Conservation (phyloP, 1,140 invertebrate genomes). For the Trachymyrmex septentrionalis region DNA sequence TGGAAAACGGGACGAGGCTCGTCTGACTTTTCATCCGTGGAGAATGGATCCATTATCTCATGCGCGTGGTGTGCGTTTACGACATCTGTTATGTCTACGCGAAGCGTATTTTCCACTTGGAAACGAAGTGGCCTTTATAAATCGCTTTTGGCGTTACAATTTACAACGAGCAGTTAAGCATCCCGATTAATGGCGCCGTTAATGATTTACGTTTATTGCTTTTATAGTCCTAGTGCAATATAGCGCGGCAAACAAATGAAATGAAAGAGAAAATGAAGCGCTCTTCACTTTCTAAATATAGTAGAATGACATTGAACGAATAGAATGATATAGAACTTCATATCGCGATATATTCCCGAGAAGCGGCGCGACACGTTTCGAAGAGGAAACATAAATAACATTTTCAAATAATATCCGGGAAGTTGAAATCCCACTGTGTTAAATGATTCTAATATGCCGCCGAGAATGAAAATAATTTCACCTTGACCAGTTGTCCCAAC, state of each 20-base stretch:
- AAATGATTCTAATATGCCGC: slow-evolving; percentile 5
- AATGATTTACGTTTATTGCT: slow-evolving; percentile 12
- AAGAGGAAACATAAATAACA: not conserved
- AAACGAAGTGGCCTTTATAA: slow-evolving; percentile 46
- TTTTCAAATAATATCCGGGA: not conserved
- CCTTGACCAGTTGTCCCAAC: slow-evolving; percentile 3
- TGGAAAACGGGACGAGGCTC: slow-evolving; percentile 6
- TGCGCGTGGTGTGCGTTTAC: slow-evolving; percentile 14
- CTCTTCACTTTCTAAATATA: not conserved
- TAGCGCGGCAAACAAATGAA: not conserved
- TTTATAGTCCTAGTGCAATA: not conserved
- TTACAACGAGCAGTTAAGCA: slow-evolving; percentile 41
- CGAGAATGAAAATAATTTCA: slow-evolving; percentile 26
- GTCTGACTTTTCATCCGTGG: slow-evolving; percentile 61
- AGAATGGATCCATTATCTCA: slow-evolving; percentile 54
- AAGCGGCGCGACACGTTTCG: not conserved
- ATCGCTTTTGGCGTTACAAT: slow-evolving; percentile 47
- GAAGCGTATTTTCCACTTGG: slow-evolving; percentile 18
- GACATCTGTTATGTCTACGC: slow-evolving; percentile 59
- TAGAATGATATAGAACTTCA: slow-evolving; percentile 3
- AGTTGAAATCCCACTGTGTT: not conserved
- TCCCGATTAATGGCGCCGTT: slow-evolving; percentile 35
- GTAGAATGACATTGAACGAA: slow-evolving; percentile 6
- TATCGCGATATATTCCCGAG: not conserved
- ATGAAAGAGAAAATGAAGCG: not conserved